Evolutionary conservation across 2,113 vertebrate species (phyloP), one percentile per base, ranked within the genome.

Genomic region (Hyaena hyaena): DNA sequence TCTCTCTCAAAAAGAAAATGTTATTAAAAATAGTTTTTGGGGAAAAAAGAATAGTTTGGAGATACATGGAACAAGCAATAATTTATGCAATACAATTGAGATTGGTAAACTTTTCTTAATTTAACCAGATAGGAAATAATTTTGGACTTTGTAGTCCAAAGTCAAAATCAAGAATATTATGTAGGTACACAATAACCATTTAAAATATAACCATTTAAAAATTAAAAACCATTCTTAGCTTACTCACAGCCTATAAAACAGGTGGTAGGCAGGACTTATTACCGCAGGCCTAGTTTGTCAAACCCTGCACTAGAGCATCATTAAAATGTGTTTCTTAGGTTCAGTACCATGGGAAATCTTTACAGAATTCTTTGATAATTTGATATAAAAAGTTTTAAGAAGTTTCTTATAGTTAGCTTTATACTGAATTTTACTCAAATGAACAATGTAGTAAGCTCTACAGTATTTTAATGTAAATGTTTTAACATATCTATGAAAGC

Each of bases 141-240:
- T 96, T 55, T 82, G 23, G 10, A 48, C 35, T 85, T 95, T 89
- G 55, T 73, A 61, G 17, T 28, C 31, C 11, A 66, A 23, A 96
- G 61, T 45, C 43, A 83, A 90, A 94, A 69, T 92, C 5, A 69
- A 71, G n/a, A 28, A 45, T 74, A 39, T 45, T 68, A 21, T 90
- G 28, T 93, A 66, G 53, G 45, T 73, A 39, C 5, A 17, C 61
- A 39, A 43, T 80, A 88, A 31, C 43, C 45, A 80, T 55, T 66
- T 85, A 65, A 89, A 83, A 80, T 94, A 2, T 58, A 90, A 50
- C 33, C 26, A 24, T 81, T 85, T 77, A 71, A 88, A 97, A 93
- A 69, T 88, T 66, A 71, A 88, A 96, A 93, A n/a, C 26, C 24
- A 11, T 81, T 74, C 31, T 87, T 86, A 90, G 65, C 35, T 90